Conservation (phyloP, 2,113 vertebrate species). For the Hiodon tergisus region DNA sequence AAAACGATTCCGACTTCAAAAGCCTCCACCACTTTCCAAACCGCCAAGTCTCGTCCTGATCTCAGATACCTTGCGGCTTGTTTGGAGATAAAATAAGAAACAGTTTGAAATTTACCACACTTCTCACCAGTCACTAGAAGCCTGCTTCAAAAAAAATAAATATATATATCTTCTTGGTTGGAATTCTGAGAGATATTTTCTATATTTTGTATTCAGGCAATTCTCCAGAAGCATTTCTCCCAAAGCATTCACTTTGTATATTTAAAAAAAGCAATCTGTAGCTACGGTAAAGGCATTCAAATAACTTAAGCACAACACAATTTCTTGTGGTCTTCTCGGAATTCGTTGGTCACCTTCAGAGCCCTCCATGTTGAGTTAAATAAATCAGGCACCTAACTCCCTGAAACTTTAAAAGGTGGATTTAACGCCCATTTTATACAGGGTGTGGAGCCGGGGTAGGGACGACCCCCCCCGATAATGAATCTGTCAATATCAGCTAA, state of each 20-base stretch:
- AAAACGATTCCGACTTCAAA: slow-evolving; percentile 51
- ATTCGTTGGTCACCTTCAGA: slow-evolving; percentile 17
- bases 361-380: slow-evolving; percentile 29
- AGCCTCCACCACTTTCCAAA: slow-evolving; percentile 40
- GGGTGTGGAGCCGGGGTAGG: slow-evolving; percentile 25
- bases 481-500: slow-evolving; percentile 68
- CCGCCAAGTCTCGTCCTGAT: slow-evolving; percentile 39
- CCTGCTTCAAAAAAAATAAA: slow-evolving; percentile 45
- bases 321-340: slow-evolving; percentile 6
- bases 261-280: neutral
- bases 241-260: neutral
- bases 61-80: slow-evolving; percentile 49
- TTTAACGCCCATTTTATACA: slow-evolving; percentile 55
- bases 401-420: slow-evolving; percentile 45
- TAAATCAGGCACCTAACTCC: slow-evolving; percentile 30
- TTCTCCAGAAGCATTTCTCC: neutral
- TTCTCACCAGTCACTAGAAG: slow-evolving; percentile 44
- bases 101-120: slow-evolving; percentile 48
- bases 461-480: slow-evolving; percentile 46
- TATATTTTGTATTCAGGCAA: neutral
- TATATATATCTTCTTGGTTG: slow-evolving; percentile 14
- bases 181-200: slow-evolving; percentile 26
- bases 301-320: slow-evolving; percentile 25
- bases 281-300: slow-evolving; percentile 1
- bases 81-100: slow-evolving; percentile 60